A percentile compares a stretch with the other conserved stretches of the same genome.
phyloP scores from a whole-genome alignment of 1,140 invertebrate species.

The Meloidogyne exigua region DNA sequence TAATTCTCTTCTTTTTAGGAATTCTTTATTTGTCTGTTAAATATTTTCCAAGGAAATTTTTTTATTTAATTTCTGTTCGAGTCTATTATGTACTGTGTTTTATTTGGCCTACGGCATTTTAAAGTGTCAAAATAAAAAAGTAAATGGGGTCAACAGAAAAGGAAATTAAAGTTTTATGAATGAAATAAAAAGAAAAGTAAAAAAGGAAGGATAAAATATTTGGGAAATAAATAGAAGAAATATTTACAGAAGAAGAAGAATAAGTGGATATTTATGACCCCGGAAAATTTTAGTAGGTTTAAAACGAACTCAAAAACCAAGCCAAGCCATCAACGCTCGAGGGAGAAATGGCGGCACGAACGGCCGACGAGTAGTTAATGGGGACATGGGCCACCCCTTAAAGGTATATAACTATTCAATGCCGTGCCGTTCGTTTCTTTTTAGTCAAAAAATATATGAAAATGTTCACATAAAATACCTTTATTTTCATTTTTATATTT shows the following conservation, averaged over 20 bases:
- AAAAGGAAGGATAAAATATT: neutral
- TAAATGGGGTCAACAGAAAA: neutral
- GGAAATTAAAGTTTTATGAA: neutral
- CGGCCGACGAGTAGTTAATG: constrained; percentile 1
- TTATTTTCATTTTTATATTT: neutral
- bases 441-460: neutral
- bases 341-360: neutral
- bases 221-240: neutral
- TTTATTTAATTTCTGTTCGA: neutral
- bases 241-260: neutral
- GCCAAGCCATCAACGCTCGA: neutral
- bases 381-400: neutral
- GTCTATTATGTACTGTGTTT: neutral
- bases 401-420: neutral
- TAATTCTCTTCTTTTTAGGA: no score
- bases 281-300: neutral
- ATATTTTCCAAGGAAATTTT: no score
- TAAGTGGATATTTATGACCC: neutral
- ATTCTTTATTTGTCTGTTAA: no score
- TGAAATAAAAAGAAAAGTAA: neutral
- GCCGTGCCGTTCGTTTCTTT: neutral
- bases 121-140: neutral
- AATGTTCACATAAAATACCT: neutral
- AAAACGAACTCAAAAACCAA: neutral
- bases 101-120: neutral